Base-by-base conservation (phyloP, 2,113 vertebrate genomes). In the Trichomycterus rosablanca region DNA sequence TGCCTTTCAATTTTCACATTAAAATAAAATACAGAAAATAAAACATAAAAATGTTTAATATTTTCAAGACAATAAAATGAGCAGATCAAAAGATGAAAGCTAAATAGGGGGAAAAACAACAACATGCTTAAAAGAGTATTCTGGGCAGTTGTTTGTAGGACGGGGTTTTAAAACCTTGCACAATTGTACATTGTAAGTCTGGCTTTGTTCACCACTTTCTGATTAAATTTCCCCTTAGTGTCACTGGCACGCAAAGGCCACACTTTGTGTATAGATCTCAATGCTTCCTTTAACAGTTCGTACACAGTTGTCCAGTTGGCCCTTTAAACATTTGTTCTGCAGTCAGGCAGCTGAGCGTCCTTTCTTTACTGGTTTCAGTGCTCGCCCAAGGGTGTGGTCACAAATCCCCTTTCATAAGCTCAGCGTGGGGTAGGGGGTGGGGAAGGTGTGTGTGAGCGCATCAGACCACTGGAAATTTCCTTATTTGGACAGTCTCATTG, bases 301-400 rank as follows among this genome's bases (percentile, higher is more conserved):
- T 51, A 59, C 67, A 69, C 24, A 63, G 50, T 65, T 23, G 18
- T 65, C 80, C 86, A 86, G 84, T 86, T 84, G 84, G 74, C 71
- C 63, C 68, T 67, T 80, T 67, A 68, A 76, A 66, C 83, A 86
- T 84, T 83, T 87, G 87, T 82, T 76, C 76, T 80, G 73, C 71
- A 76, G 59, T 56, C 54, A 66, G 77, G 83, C 87, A 88, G 87
- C 87, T 86, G 85, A 75, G 70, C 57, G 64, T 67, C 66, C 70
- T 74, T 60, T 75, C 70, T 74, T 77, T 67, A 79, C 77, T 75
- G 73, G 74, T 74, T 71, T 80, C 71, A 7, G 76, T 72, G 76
- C 68, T 68, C 67, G 65, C 73, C 68, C 52, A 64, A 56, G 61
- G 62, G 63, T 55, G 66, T 45, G 53, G 63, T 59, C 23, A 66